phyloP scores from a whole-genome alignment of 2,797 vertebrate genomes.

The Gallinago nigripennis region DNA sequence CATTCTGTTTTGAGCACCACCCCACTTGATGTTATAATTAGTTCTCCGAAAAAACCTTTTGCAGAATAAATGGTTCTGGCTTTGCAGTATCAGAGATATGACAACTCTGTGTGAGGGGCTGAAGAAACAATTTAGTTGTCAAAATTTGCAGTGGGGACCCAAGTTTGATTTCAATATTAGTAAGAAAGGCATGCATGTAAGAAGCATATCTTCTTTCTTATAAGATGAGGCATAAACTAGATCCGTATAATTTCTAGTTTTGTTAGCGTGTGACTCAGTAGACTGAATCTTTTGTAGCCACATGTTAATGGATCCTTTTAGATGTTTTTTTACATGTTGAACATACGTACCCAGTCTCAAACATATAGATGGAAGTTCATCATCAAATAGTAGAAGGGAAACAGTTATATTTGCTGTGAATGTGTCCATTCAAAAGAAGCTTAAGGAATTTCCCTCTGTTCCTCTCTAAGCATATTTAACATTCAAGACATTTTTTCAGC shows the following conservation, averaged over 20 bases:
- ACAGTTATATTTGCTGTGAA: background rate
- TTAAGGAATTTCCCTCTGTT: background rate
- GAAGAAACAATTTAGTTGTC: conserved; percentile 11
- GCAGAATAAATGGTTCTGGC: conserved; percentile 62
- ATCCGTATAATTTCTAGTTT: background rate
- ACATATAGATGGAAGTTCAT: background rate
- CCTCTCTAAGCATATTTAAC: background rate
- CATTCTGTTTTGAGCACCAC: conserved; percentile 73
- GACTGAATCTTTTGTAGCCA: background rate
- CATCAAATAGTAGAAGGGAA: background rate
- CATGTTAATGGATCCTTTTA: background rate
- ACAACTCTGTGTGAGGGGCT: conserved; percentile 22
- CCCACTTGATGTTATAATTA: conserved; percentile 82
- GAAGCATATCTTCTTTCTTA: background rate
- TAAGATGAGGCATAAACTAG: background rate
- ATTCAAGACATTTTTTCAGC: background rate
- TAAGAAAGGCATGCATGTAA: background rate
- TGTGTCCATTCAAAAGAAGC: background rate
- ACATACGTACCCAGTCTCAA: background rate
- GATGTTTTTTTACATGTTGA: background rate
- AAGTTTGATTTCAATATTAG: background rate
- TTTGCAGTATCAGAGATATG: conserved; percentile 56
- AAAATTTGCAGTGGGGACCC: background rate
- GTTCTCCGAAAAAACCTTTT: conserved; percentile 73
- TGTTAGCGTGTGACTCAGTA: background rate